Conservation (phyloP, 2,797 vertebrate genomes). For the Macrochelys suwanniensis region DNA sequence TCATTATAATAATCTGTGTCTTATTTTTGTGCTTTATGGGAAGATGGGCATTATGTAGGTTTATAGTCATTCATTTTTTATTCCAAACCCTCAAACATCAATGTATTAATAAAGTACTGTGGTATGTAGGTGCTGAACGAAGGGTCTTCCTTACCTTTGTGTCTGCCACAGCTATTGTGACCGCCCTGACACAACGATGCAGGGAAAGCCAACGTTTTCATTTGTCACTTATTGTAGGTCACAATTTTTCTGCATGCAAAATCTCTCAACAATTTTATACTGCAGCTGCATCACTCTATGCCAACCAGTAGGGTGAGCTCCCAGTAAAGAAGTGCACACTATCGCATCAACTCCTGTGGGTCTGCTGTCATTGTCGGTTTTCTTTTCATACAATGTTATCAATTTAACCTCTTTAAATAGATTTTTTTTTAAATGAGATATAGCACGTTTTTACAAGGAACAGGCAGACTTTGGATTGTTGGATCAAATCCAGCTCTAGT, state of each 20-base stretch:
- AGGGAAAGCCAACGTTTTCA: background rate
- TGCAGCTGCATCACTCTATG: background rate
- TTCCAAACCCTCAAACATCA: background rate
- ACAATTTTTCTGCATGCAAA: background rate
- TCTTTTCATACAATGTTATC: background rate
- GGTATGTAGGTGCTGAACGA: background rate
- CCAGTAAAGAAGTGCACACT: rapidly evolving
- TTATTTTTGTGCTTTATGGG: background rate
- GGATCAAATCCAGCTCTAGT: background rate
- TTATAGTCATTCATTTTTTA: background rate
- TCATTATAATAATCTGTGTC: background rate
- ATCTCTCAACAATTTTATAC: background rate
- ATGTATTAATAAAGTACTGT: background rate
- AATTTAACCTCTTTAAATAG: background rate
- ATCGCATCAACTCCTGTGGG: background rate
- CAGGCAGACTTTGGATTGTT: background rate
- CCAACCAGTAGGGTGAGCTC: background rate
- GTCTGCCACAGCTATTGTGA: background rate
- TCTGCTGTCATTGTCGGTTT: background rate
- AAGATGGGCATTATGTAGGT: background rate
- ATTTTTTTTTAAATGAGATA: background rate
- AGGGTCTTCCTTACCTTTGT: rapidly evolving
- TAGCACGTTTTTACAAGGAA: background rate
- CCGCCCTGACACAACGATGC: background rate
- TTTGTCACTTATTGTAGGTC: background rate